These are phyloP conservation scores for Alectura lathami DNA, from an alignment of 2,113 vertebrate genomes.

Conservation along the genomic window DNA sequence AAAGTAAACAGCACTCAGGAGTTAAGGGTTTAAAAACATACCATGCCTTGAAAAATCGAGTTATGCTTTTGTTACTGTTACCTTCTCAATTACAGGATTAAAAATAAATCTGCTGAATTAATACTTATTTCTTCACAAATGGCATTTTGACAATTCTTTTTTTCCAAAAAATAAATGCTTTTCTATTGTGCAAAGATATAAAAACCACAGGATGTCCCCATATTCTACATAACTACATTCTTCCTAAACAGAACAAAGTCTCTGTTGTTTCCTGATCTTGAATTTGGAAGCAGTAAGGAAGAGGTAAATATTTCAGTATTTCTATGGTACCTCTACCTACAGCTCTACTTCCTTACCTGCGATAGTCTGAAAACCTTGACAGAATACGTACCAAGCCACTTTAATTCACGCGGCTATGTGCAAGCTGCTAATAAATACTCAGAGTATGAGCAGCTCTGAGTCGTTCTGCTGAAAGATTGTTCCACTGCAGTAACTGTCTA, in stretches of 20 bases:
- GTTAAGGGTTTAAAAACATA: not conserved
- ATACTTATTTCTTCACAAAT: not conserved
- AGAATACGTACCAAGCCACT: not conserved
- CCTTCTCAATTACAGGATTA: not conserved
- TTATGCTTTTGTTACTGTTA: not conserved
- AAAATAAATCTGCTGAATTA: not conserved
- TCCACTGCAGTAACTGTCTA: not conserved
- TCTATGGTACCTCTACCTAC: not conserved
- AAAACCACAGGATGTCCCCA: not conserved
- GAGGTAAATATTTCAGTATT: not conserved
- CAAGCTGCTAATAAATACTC: not conserved
- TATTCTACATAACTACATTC: not conserved
- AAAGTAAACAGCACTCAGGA: not conserved
- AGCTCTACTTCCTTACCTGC: not conserved
- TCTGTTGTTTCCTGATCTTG: not conserved
- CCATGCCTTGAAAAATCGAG: not conserved
- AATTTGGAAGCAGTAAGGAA: not conserved
- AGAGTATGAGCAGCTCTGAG: not conserved
- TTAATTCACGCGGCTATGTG: not conserved
- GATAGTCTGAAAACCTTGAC: not conserved
- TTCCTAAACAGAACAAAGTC: not conserved
- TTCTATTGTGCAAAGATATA: not conserved
- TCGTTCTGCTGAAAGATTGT: not conserved
- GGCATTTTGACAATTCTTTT: not conserved
- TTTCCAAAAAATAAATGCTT: not conserved